Base-by-base conservation (phyloP, 2,797 vertebrate genomes). In the Neopelma chrysocephalum region DNA sequence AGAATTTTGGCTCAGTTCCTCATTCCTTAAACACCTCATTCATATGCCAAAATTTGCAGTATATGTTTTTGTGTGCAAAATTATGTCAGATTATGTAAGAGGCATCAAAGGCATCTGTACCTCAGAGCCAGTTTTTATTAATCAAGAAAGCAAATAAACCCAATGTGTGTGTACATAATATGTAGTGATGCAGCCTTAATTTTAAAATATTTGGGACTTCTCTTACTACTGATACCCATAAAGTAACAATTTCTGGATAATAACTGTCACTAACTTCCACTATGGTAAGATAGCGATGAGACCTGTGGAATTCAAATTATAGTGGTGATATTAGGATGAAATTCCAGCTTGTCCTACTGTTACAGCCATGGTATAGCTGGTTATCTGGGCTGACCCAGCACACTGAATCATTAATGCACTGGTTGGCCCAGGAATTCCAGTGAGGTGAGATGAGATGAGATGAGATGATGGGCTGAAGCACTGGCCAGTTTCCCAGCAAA, bases 21-120 rank as follows among this genome's bases (percentile, higher is more conserved):
- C 2, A 1, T 42, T 79, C 38, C 29, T 70, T 76, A 70, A 85
- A 62, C n/a, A 86, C 9, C 15, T 84, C 17, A 73, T 60, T 88
- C 51, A n/a, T 27, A 62, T 47, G 66, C 15, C 90, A 88, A 90
- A 84, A 79, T 82, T 79, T 62, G 34, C 42, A 69, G 45, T 72
- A 60, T 62, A 54, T 76, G 14, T 47, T 93, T 92, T 62, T 76
- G 26, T 57, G 58, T 70, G 26, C 21, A 87, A 78, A 86, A 90
- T 73, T 48, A 88, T 82, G 64, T 18, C 42, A 77, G n/a, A 36
- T 89, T 89, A 93, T 66, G 21, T 87, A 95, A 95, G 15, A 84
- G 32, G 11, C 61, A 83, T 34, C 22, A 65, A 72, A 93, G 15
- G 11, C 62, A 89, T 87, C 82, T 89, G 70, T 60, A 93, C 43